Conservation (phyloP, 1,140 invertebrate genomes). For the Dendroctonus ponderosae region DNA sequence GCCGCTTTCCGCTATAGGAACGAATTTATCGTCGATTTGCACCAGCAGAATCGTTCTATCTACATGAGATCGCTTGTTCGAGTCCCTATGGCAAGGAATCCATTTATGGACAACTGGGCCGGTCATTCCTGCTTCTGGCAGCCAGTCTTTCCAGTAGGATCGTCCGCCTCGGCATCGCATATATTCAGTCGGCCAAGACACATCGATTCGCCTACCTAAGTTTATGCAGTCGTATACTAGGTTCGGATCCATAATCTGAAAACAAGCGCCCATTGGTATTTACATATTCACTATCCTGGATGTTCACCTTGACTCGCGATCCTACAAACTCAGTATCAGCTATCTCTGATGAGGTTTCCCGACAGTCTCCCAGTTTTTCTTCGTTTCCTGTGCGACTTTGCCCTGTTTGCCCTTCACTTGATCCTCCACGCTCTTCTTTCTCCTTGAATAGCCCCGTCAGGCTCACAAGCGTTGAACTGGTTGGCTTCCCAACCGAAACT, state of each 20-base stretch:
- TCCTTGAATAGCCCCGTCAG: conserved; percentile 70
- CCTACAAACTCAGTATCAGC: conserved; percentile 52
- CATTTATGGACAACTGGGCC: conserved; percentile 88
- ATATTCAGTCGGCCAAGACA: conserved; percentile 86
- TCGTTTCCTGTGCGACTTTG: conserved; percentile 2
- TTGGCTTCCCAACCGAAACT: conserved; percentile 77
- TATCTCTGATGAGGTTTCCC: neutral
- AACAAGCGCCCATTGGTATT: neutral
- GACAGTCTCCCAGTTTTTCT: conserved; percentile 37
- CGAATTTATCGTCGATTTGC: conserved; percentile 88
- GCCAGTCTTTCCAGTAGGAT: conserved; percentile 85
- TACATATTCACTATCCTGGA: neutral
- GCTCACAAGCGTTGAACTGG: conserved; percentile 76
- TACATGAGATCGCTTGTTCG: conserved; percentile 79
- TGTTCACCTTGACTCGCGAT: conserved; percentile 58
- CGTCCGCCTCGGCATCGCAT: conserved; percentile 82
- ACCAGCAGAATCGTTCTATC: conserved; percentile 89
- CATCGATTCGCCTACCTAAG: conserved; percentile 82
- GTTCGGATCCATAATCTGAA: conserved; percentile 71
- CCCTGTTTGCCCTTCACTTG: neutral
- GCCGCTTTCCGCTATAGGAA: conserved; percentile 88
- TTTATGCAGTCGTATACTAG: conserved; percentile 89
- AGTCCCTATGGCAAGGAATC: conserved; percentile 85
- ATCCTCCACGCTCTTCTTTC: conserved; percentile 43
- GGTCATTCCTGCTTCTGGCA: conserved; percentile 86